A percentile compares a stretch with the other conserved stretches of the same genome.
Evolutionary conservation across 2,113 vertebrate genomes (phyloP).

Genomic region (Tyrannus savana): DNA sequence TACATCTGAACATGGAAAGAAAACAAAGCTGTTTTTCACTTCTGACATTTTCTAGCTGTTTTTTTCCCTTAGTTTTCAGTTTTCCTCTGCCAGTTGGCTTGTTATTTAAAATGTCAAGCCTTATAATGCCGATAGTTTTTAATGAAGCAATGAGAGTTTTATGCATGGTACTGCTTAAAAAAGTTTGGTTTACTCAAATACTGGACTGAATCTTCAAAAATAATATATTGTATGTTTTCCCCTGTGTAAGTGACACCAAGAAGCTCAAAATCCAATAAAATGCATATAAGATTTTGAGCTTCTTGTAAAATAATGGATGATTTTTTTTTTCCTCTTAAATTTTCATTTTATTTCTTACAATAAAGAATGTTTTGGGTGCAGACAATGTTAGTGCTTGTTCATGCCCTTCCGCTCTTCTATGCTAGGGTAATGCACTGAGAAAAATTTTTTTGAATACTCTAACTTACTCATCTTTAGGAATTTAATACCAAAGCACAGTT

Average conservation of each 20-base stretch:
- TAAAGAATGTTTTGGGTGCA: not conserved
- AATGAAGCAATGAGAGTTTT: not conserved
- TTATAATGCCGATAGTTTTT: not conserved
- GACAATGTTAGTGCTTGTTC: not conserved
- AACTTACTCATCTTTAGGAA: not conserved
- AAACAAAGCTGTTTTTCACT: constrained; percentile 51
- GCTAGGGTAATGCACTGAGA: not conserved
- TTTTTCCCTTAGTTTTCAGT: not conserved
- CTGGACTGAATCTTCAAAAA: not conserved
- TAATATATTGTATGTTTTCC: not conserved
- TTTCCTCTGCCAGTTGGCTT: not conserved
- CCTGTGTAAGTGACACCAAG: not conserved
- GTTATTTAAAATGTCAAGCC: constrained; percentile 11
- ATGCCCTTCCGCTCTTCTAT: not conserved
- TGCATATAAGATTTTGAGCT: not conserved
- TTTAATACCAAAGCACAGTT: not conserved
- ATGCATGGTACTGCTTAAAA: not conserved
- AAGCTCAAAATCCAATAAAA: not conserved
- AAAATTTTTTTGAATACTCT: not conserved
- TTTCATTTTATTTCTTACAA: not conserved
- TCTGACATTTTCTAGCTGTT: not conserved
- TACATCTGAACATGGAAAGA: not conserved
- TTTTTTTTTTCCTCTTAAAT: not conserved
- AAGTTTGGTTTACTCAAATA: not conserved
- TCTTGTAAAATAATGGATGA: not conserved